Evolutionary conservation across 2,797 vertebrate species (phyloP).

Genomic region (Steatocranus sp.): DNA sequence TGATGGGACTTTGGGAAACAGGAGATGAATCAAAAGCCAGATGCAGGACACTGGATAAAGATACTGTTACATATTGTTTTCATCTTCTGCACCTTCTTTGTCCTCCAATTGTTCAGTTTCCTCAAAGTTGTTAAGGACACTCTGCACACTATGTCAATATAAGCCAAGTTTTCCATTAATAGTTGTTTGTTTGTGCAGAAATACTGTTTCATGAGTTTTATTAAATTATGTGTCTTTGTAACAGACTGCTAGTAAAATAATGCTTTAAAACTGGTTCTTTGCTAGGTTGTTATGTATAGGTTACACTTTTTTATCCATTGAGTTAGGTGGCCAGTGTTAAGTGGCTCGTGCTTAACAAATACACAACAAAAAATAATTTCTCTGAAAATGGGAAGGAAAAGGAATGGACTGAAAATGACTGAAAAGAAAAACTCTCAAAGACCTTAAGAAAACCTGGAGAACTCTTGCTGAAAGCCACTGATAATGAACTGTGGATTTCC

Average conservation of each 20-base stretch:
- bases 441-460: background rate
- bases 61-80: background rate
- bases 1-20: background rate
- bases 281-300: background rate
- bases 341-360: background rate
- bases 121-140: background rate
- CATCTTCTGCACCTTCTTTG: background rate
- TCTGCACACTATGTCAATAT: background rate
- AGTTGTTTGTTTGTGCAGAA: background rate
- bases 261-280: background rate
- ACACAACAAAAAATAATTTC: background rate
- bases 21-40: background rate
- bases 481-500: background rate
- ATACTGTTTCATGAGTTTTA: background rate
- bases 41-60: background rate
- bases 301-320: background rate
- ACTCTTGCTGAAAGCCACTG: background rate
- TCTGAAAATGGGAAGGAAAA: background rate
- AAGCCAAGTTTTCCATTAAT: background rate
- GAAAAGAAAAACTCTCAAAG: background rate
- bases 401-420: background rate
- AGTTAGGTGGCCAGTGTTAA: background rate
- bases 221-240: background rate
- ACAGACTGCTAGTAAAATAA: background rate
- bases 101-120: background rate